Evolutionary conservation across 2,797 vertebrate genomes (phyloP), one percentile per base, ranked within the genome.

Genomic region (Lateolabrax maculatus): DNA sequence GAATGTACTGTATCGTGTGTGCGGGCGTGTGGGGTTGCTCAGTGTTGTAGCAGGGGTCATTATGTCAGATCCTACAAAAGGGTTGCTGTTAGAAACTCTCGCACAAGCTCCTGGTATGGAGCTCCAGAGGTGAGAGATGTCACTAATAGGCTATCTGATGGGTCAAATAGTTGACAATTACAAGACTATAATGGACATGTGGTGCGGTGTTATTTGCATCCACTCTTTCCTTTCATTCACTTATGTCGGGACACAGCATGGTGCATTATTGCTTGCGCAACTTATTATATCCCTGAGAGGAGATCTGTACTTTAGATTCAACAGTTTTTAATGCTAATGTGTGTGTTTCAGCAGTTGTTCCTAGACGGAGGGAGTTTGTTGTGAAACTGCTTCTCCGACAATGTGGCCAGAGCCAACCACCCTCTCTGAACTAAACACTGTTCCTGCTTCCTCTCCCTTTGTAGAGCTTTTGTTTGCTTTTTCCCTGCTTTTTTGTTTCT

Each of bases 381-480:
- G 82, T 87, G 80, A 60, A 80, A 86, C 79, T 74, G 78, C 6
- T 34, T 83, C 67, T 78, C 55, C 39, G 60, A 84, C 75, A 80
- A 70, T 67, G 80, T 89, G 85, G 75, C 85, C 76, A 44, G 43
- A 85, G 61, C 63, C 84, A 78, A 23, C 60, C 83, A 34, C 63
- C 55, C 56, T 58, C 75, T 90, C 83, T 87, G 80, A 89, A 81
- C 81, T 80, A 70, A 90, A 88, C 79, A 66, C 80, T 68, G 74
- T 84, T 89, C 76, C 78, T 74, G 62, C 84, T 77, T 80, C 64
- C 72, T 81, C 63, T 61, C 55, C 44, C 81, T 85, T 83, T 91
- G 77, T 79, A 61, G 61, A 52, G 77, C 81, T 79, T 83, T 79
- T 90, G 82, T 89, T 91, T 89, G 80, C 81, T 81, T 84, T 90